phyloP scores from a whole-genome alignment of 2,797 vertebrate genomes.

The Pangasius mekongensis region DNA sequence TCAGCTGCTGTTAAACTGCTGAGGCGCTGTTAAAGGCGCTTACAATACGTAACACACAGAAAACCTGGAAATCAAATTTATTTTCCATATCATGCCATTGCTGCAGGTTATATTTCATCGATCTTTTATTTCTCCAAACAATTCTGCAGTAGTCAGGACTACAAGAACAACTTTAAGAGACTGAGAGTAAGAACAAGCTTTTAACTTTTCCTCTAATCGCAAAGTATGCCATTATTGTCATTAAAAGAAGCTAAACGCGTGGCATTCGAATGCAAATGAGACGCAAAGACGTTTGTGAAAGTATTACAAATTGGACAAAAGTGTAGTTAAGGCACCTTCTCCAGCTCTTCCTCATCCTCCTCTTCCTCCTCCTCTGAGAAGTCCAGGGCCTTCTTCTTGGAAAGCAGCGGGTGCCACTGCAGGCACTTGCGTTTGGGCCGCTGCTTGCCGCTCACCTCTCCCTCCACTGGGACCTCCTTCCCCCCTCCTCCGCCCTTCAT shows the following conservation, averaged over 20 bases:
- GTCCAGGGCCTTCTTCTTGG: constrained; percentile 95
- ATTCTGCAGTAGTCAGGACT: neutral
- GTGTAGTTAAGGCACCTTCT: constrained; percentile 78
- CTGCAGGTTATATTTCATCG: neutral
- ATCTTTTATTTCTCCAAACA: neutral
- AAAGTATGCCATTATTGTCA: neutral
- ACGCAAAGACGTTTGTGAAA: neutral
- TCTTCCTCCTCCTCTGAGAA: constrained; percentile 98
- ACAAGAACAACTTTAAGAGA: neutral
- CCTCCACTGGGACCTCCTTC: constrained; percentile 89
- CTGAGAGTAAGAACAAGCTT: neutral
- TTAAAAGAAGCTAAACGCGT: neutral
- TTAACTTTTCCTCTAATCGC: neutral
- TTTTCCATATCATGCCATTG: neutral
- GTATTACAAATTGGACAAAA: neutral
- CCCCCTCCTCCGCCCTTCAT: constrained; percentile 96
- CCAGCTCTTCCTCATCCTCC: constrained; percentile 94
- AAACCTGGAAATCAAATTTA: neutral
- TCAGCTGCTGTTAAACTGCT: neutral
- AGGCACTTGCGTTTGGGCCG: constrained; percentile 97
- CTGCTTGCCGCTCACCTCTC: constrained; percentile 89
- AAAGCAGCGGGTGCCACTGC: constrained; percentile 97
- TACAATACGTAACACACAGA: neutral
- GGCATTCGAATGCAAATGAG: neutral
- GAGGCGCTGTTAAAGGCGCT: neutral